Evolutionary conservation across 2,888 invertebrate species (phyloP).

Genomic region (Volucella bombylans): DNA sequence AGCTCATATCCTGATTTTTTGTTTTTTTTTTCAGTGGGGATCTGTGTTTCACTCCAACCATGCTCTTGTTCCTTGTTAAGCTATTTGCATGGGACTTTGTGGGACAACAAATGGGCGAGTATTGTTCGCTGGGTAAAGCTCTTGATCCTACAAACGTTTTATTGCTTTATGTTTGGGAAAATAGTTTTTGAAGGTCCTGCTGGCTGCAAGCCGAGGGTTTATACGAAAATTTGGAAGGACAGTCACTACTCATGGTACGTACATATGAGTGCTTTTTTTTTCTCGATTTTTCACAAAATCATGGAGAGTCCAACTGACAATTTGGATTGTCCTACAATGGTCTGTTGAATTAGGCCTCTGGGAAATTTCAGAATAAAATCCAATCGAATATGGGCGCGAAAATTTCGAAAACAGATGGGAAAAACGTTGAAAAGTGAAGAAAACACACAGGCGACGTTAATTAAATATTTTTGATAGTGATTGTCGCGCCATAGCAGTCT

Average conservation of each 20-base stretch:
- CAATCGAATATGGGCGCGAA: slow-evolving; percentile 27
- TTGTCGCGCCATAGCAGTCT: no score
- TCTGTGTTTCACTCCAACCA: slow-evolving; percentile 8
- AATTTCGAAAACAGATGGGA: no score
- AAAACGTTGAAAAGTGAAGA: no score
- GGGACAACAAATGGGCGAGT: slow-evolving; percentile 43
- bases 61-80: slow-evolving; percentile 43
- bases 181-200: slow-evolving; percentile 51
- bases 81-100: slow-evolving; percentile 43
- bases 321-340: slow-evolving; percentile 1
- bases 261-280: slow-evolving; percentile 24
- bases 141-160: slow-evolving; percentile 70
- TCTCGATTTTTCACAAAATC: background rate
- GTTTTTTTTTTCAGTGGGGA: slow-evolving; percentile 11
- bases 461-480: no score
- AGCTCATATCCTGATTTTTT: slow-evolving; percentile 45
- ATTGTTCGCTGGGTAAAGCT: slow-evolving; percentile 60
- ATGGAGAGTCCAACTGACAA: slow-evolving; percentile 1
- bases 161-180: slow-evolving; percentile 68
- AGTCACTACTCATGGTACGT: slow-evolving; percentile 37
- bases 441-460: no score
- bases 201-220: slow-evolving; percentile 9
- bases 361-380: slow-evolving; percentile 6
- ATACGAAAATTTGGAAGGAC: slow-evolving; percentile 38
- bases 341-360: slow-evolving; percentile 43